Percentiles rank a stretch among this genome's conserved stretches.
Conservation (phyloP, 2,113 vertebrate genomes). For the Phalacrocorax brasilianus region DNA sequence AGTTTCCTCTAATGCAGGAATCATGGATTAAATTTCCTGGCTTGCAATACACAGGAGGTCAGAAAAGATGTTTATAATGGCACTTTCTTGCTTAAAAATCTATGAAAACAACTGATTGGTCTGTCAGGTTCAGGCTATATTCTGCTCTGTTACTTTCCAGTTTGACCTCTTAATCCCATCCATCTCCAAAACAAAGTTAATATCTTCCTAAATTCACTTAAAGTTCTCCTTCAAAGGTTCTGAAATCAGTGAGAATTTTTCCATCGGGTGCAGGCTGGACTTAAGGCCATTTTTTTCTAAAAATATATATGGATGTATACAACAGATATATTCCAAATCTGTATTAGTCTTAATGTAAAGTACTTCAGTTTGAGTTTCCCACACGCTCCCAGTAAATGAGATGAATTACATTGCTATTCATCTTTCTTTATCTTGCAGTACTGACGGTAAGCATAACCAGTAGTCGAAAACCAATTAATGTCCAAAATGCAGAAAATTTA, state of each 20-base stretch:
- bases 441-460: background rate
- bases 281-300: background rate
- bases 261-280: background rate
- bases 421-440: background rate
- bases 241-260: background rate
- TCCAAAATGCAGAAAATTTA: background rate
- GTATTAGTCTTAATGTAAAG: background rate
- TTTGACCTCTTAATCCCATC: conserved; percentile 44
- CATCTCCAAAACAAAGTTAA: conserved; percentile 6
- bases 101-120: background rate
- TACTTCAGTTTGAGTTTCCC: background rate
- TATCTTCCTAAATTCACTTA: conserved; percentile 24
- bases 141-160: conserved; percentile 37
- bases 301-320: background rate
- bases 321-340: background rate
- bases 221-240: background rate
- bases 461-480: background rate
- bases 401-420: background rate
- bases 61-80: conserved; percentile 32
- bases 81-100: conserved; percentile 41
- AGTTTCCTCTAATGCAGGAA: conserved; percentile 12
- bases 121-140: conserved; percentile 2
- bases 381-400: background rate
- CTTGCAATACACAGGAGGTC: conserved; percentile 9
- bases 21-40: conserved; percentile 1